A percentile compares a stretch with the other conserved stretches of the same genome.
phyloP scores from a whole-genome alignment of 2,888 invertebrate species.

The Eupithecia subumbrata region DNA sequence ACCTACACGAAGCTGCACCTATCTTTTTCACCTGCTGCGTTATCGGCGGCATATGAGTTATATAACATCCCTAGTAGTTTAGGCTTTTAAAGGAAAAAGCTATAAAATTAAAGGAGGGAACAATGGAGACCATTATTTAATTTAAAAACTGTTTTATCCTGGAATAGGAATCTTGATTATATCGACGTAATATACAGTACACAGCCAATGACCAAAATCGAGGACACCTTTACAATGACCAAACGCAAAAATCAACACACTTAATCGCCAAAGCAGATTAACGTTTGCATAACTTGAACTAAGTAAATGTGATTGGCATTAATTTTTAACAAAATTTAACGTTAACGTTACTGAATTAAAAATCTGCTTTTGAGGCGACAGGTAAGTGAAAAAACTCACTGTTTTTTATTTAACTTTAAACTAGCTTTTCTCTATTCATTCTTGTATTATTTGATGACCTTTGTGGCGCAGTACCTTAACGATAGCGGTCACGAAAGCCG shows the following conservation, averaged over 20 bases:
- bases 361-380: slow-evolving; percentile 62
- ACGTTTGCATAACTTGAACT: slow-evolving; percentile 42
- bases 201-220: neutral
- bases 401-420: neutral
- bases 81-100: too few species aligned
- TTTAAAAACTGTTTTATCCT: neutral
- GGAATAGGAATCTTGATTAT: too few species aligned
- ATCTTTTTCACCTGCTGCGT: too few species aligned
- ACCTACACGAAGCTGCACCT: too few species aligned
- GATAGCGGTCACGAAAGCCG: too few species aligned
- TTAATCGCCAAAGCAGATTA: slow-evolving; percentile 69
- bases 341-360: slow-evolving; percentile 42
- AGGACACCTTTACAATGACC: slow-evolving; percentile 46
- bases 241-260: slow-evolving; percentile 52
- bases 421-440: neutral
- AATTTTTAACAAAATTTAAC: slow-evolving; percentile 45
- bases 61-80: too few species aligned
- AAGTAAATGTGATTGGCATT: slow-evolving; percentile 48
- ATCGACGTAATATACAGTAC: neutral
- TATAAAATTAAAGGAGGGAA: too few species aligned
- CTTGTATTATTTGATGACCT: neutral
- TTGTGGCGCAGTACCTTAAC: neutral
- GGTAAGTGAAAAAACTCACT: slow-evolving; percentile 47
- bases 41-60: too few species aligned
- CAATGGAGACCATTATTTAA: too few species aligned